These are phyloP conservation scores for Limnephilus marmoratus DNA, from an alignment of 2,888 invertebrate genomes.

Conservation along the genomic window DNA sequence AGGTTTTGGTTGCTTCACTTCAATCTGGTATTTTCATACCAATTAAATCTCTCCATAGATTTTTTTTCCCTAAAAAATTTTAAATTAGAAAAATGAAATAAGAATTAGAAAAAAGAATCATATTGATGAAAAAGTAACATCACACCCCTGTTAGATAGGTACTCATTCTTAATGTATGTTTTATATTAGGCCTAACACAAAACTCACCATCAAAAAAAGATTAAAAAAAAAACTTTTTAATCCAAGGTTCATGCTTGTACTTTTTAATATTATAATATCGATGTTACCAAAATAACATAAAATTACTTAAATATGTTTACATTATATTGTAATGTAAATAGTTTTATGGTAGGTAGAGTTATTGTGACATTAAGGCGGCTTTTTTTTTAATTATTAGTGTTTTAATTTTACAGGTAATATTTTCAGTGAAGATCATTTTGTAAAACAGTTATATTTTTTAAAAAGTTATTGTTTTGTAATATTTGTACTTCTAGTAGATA, in stretches of 20 bases:
- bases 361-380: neutral
- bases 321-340: slow-evolving; percentile 38
- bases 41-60: neutral
- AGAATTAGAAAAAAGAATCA: neutral
- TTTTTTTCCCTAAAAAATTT: neutral
- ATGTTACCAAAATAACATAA: slow-evolving; percentile 42
- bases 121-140: neutral
- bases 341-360: neutral
- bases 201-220: neutral
- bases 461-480: slow-evolving; percentile 26
- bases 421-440: slow-evolving; percentile 4
- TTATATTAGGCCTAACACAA: neutral
- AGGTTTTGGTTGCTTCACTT: neutral
- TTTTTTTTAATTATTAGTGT: neutral
- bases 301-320: slow-evolving; percentile 28
- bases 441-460: neutral
- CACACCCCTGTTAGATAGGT: neutral
- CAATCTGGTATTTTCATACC: neutral
- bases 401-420: slow-evolving; percentile 25
- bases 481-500: slow-evolving; percentile 28
- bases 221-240: no score
- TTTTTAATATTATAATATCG: neutral
- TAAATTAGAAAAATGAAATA: no score
- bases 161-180: neutral
- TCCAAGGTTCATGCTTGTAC: neutral